Evolutionary conservation across 1,140 invertebrate species (phyloP), one percentile per base, ranked within the genome.

Genomic region (Hormaphis cornu): DNA sequence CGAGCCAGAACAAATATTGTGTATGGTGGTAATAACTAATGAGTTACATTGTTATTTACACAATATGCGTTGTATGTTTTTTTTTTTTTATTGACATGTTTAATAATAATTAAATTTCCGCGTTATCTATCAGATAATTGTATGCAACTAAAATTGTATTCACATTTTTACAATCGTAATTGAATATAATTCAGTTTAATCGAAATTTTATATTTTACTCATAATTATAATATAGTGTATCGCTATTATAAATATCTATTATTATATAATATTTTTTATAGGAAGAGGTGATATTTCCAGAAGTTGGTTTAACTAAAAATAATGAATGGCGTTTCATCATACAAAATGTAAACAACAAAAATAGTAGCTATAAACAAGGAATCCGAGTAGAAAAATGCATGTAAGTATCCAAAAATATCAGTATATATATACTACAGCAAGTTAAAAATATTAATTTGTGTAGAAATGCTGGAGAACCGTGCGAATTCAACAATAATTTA

Each of bases 251-350:
- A 35, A 5, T 14, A 37, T 14, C 33, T 22, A 22, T 35, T 16
- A n/a, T 40, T 56, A n/a, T n/a, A n/a, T n/a, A n/a, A n/a, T n/a
- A n/a, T 40, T 58, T 16, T 40, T 12, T 46, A n/a, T 66, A 66
- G 61, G 61, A 50, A 50, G 40, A 66, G 5, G 14, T 50, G 14
- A 46, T 66, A 48, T 66, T 48, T 50, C 61, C 61, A 16, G 44
- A 66, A 66, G 44, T 30, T 2, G 44, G 30, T 22, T 12, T 50
- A 2, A 66, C 18, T 16, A 35, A 50, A 66, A 35, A 50, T n/a
- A 22, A 48, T 22, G 61, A 66, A 33, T 66, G 61, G 61, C 44
- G 44, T 35, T 66, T 18, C 35, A 50, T 66, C 22, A 20, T 66
- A 16, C 61, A 66, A 66, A 44, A 46, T 48, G n/a, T n/a, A 46